These are phyloP conservation scores for Brachionus calyciflorus DNA, from an alignment of 1,140 invertebrate species.

Conservation along the genomic window DNA sequence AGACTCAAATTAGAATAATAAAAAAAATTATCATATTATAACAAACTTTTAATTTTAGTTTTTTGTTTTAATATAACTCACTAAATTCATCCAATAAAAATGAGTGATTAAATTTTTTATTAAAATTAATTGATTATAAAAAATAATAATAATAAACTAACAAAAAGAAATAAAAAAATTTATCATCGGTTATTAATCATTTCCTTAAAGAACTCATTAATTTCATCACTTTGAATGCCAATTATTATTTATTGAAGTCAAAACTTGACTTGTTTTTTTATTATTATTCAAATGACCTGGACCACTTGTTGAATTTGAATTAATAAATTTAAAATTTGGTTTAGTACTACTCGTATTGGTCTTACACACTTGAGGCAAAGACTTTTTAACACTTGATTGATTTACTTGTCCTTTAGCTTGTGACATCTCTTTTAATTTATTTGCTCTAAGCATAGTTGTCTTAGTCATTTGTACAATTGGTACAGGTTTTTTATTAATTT, in stretches of 20 bases:
- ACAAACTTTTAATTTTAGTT: too few relatives aligned
- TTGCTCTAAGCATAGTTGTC: slow-evolving; percentile 1
- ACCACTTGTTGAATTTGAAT: background rate
- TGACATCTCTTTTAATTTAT: background rate
- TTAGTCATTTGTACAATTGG: slow-evolving; percentile 33
- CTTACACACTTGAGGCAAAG: too few relatives aligned
- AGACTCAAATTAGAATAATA: too few relatives aligned
- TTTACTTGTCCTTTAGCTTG: background rate
- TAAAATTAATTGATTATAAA: background rate
- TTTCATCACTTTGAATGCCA: slow-evolving; percentile 1
- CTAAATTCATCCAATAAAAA: too few relatives aligned
- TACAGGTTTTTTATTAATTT: background rate
- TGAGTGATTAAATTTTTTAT: background rate
- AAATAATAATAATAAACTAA: background rate
- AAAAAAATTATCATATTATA: too few relatives aligned
- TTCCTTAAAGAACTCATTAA: too few relatives aligned
- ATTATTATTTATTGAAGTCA: slow-evolving; percentile 25
- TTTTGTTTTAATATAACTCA: too few relatives aligned
- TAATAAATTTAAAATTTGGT: background rate
- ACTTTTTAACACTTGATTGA: background rate
- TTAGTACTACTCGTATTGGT: background rate
- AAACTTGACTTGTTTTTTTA: background rate
- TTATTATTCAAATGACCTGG: too few relatives aligned
- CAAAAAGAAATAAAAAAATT: background rate
- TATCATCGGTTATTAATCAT: slow-evolving; percentile 15